phyloP scores from a whole-genome alignment of 2,888 invertebrate species.

The Drosophila nigritarsus region DNA sequence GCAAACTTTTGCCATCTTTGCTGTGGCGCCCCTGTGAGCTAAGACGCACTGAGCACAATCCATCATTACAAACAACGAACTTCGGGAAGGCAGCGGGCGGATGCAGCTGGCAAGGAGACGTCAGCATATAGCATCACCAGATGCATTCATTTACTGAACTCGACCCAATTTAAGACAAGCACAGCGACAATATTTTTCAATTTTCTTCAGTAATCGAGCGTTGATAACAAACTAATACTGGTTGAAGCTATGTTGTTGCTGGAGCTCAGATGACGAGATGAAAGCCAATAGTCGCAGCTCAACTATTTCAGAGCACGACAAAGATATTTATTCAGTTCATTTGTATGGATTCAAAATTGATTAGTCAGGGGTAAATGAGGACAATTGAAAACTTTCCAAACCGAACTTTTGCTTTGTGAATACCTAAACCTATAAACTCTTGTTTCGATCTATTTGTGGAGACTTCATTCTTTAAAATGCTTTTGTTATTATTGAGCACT shows the following conservation, averaged over 20 bases:
- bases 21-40: constrained; percentile 53
- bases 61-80: constrained; percentile 61
- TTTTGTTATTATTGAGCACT: background rate
- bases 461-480: background rate
- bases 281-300: constrained; percentile 3
- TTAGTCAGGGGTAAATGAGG: constrained; percentile 3
- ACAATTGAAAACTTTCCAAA: constrained; percentile 16
- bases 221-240: constrained; percentile 77
- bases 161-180: constrained; percentile 41
- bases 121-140: constrained; percentile 33
- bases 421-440: constrained; percentile 5
- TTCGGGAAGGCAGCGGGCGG: constrained; percentile 8
- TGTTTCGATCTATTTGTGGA: background rate
- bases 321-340: constrained; percentile 40
- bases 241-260: constrained; percentile 48
- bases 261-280: constrained; percentile 3
- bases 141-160: constrained; percentile 47
- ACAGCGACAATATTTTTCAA: constrained; percentile 79
- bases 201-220: constrained; percentile 77
- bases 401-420: constrained; percentile 1
- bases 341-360: constrained; percentile 29
- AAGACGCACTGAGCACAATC: constrained; percentile 70
- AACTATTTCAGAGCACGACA: constrained; percentile 21
- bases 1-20: constrained; percentile 59
- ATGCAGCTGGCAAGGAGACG: constrained; percentile 13